These are phyloP conservation scores for Drosophila austrosaltans DNA, from an alignment of 2,888 invertebrate species.

Conservation along the genomic window DNA sequence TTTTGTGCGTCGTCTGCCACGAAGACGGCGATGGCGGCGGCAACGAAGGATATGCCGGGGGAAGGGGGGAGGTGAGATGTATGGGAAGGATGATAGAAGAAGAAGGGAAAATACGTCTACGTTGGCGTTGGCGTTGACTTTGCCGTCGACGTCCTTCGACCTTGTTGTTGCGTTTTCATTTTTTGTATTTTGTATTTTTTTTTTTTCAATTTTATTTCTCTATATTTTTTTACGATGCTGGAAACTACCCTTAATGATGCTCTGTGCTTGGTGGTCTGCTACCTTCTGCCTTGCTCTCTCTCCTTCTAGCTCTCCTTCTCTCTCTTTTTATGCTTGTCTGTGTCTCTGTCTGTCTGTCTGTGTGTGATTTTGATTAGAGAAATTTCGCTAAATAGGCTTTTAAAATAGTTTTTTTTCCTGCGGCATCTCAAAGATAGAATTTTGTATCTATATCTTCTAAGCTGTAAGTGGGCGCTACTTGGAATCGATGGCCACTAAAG, in stretches of 20 bases:
- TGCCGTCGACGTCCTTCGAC: conserved; percentile 56
- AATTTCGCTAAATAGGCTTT: conserved; percentile 26
- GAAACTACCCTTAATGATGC: conserved; percentile 81
- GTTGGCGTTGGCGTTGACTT: conserved; percentile 35
- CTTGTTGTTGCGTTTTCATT: conserved; percentile 53
- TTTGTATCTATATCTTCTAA: conserved; percentile 2
- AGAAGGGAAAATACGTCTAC: conserved; percentile 5
- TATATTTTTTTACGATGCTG: conserved; percentile 79
- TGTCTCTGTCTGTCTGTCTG: neutral
- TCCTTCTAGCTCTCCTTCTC: neutral
- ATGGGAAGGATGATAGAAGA: neutral
- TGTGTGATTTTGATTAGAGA: conserved; percentile 23
- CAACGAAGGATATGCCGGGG: conserved; percentile 9
- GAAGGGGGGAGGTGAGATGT: neutral
- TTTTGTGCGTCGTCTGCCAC: neutral
- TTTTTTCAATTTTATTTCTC: conserved; percentile 80
- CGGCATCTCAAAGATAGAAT: neutral
- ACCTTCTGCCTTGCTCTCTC: conserved; percentile 30
- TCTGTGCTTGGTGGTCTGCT: conserved; percentile 35
- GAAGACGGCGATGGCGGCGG: conserved; percentile 26
- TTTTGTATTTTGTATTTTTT: conserved; percentile 51
- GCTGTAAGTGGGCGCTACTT: no score
- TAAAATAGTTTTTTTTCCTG: conserved; percentile 5
- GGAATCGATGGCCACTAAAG: no score
- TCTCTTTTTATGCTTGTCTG: neutral